Conservation (phyloP, 2,888 invertebrate genomes). For the Melinaea menophilus region DNA sequence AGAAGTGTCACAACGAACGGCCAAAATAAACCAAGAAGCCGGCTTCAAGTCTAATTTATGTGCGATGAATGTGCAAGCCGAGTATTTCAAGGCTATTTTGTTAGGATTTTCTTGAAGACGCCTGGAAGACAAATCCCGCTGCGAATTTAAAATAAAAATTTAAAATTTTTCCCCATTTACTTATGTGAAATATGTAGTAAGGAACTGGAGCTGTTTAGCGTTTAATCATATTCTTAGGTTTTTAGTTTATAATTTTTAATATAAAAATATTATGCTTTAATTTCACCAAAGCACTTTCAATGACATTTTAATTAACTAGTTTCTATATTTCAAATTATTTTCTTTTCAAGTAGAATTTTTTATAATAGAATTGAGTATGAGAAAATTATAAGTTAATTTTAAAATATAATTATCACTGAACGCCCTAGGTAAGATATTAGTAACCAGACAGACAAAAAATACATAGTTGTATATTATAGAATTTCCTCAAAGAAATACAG, state of each 20-base stretch:
- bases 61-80: slow-evolving; percentile 31
- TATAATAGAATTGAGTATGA: no score
- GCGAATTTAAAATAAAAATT: slow-evolving; percentile 23
- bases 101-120: slow-evolving; percentile 28
- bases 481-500: no score
- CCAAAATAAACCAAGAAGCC: slow-evolving; percentile 37
- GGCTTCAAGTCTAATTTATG: slow-evolving; percentile 37
- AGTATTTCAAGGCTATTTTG: slow-evolving; percentile 29
- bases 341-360: no score
- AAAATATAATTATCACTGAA: no score
- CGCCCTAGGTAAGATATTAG: no score
- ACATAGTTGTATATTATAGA: no score
- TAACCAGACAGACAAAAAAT: no score
- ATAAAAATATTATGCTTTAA: background rate
- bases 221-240: background rate
- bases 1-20: slow-evolving; percentile 33
- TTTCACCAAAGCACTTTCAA: background rate
- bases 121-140: slow-evolving; percentile 26
- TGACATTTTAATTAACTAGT: slow-evolving; percentile 4
- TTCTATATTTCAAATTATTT: background rate
- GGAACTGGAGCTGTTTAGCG: no score
- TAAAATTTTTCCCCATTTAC: background rate
- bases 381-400: no score
- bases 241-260: background rate
- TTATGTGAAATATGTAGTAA: background rate